Percentiles rank a stretch among this genome's conserved stretches.
Evolutionary conservation across 2,888 invertebrate genomes (phyloP).

Genomic region (Heterodera filipjevi): DNA sequence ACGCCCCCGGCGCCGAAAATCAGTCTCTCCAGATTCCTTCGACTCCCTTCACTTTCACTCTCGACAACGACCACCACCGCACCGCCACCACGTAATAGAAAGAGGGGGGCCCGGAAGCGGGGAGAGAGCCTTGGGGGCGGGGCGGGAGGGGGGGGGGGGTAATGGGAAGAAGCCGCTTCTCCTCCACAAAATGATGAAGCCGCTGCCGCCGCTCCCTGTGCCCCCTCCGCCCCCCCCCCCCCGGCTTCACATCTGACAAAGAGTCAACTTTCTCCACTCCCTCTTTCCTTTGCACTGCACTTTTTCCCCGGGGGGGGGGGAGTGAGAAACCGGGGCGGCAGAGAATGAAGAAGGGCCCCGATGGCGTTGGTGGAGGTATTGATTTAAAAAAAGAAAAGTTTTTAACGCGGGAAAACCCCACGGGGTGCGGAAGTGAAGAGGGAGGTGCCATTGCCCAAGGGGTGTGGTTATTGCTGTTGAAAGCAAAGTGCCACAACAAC

Average conservation of each 20-base stretch:
- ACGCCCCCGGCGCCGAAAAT: no score
- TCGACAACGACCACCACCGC: background rate
- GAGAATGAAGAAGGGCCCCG: background rate
- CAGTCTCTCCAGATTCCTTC: background rate
- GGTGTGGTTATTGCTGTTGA: background rate
- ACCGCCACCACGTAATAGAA: no score
- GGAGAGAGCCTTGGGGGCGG: no score
- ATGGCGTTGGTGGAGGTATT: background rate
- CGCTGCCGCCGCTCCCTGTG: background rate
- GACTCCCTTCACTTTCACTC: conserved; percentile 1
- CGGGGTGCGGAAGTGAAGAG: background rate
- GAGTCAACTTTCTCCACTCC: background rate
- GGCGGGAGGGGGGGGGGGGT: no score
- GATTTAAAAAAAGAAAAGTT: background rate
- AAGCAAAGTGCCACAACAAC: no score
- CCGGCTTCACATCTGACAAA: background rate
- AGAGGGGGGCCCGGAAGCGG: no score
- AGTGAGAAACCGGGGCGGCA: background rate
- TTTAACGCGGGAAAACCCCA: background rate
- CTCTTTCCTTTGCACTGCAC: background rate
- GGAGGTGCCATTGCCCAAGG: no score
- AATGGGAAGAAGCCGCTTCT: background rate
- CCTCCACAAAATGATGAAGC: background rate
- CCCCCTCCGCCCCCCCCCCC: background rate
- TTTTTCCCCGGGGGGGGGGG: background rate